Base-by-base conservation (phyloP, 1,140 invertebrate species). In the Drosophila leontia region DNA sequence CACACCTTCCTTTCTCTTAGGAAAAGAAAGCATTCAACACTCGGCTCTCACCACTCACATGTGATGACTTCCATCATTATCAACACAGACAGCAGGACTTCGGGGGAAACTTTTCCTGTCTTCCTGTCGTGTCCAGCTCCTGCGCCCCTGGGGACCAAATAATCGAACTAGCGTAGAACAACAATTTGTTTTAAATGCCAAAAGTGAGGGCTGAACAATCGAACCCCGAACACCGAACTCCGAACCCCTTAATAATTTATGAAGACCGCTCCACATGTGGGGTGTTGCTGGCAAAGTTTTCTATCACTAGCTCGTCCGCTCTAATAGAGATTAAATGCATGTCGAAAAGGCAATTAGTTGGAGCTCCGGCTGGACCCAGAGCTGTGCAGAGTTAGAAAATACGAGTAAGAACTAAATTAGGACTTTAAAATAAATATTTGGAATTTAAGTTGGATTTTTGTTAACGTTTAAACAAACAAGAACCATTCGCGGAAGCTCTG, bases 251-350 rank as follows among this genome's bases (percentile, higher is more conserved):
- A 84, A 87, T 88, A 87, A 87, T 87, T 87, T 87, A 87, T 87
- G 77, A 88, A 88, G 79, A 72, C 58, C 57, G 45, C 53, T 50
- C 58, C 84, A 88, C 81, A 90, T 88, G 84, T 70, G 84, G 62
- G 50, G 45, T 8, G 48, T 15, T 37, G 34, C 41, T 45, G 61
- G 44, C 39, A 80, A 82, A 87, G 48, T 87, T 87, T 88, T 80
- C 82, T 79, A 82, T 86, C 82, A 86, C 75, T 56, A 19, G 53
- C 53, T 56, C 53, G 53, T 81, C 68, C 68, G 48, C 55, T 87
- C 91, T 92, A 92, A 91, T 92, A 92, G 83, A 91, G 91, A 92
- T 92, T 92, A 92, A 92, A 92, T 92, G 91, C 78, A 92, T 92
- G 91, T 92, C 91, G 91, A 92, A 84, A 91, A 92, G 91, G 85